These are phyloP conservation scores for Heliconius hewitsoni DNA, from an alignment of 1,140 invertebrate genomes.

Conservation along the genomic window DNA sequence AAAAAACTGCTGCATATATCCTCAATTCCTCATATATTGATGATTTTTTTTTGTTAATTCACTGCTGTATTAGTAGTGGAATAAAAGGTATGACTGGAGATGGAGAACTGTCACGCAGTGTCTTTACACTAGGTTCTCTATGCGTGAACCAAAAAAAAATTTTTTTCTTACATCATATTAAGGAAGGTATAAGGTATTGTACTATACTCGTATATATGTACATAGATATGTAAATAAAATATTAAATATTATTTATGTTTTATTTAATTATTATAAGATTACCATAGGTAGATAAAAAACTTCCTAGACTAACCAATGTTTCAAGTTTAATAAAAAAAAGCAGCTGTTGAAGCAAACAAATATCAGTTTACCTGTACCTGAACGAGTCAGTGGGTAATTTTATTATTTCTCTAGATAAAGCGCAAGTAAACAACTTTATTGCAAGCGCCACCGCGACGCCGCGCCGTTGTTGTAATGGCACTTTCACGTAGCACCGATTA, in stretches of 20 bases:
- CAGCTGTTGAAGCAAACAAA: neutral
- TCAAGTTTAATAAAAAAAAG: neutral
- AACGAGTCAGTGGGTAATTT: neutral
- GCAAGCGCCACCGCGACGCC: conserved; percentile 31
- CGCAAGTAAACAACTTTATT: conserved; percentile 31
- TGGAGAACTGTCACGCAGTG: no score
- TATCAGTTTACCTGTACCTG: neutral
- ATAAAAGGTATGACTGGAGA: neutral
- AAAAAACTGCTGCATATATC: neutral
- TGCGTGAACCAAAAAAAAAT: no score
- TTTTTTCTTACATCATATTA: no score
- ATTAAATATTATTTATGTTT: no score
- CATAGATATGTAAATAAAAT: no score
- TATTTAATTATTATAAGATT: no score
- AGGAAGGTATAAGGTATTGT: no score
- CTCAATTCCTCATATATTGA: no score
- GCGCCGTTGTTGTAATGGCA: conserved; percentile 33
- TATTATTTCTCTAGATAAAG: conserved; percentile 17
- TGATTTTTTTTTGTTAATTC: neutral
- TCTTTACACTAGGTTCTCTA: no score
- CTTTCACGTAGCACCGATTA: conserved; percentile 36
- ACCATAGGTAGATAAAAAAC: no score
- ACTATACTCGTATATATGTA: no score
- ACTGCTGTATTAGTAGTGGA: neutral
- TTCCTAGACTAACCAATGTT: no score